Evolutionary conservation across 2,797 vertebrate genomes (phyloP), one percentile per base, ranked within the genome.

Genomic region (Sebastes baramenuke): DNA sequence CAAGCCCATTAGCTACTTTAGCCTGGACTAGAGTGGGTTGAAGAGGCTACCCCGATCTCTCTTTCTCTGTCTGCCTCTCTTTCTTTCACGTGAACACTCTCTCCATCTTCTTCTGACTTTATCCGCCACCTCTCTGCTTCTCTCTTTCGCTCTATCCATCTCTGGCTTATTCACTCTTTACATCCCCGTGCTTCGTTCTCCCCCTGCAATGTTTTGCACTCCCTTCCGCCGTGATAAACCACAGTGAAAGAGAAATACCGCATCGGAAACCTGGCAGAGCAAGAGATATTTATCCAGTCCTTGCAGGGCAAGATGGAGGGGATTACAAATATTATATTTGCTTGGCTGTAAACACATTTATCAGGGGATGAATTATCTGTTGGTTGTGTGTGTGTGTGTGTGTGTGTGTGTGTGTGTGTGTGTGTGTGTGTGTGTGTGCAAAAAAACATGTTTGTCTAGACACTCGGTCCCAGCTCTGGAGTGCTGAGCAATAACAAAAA

Each of bases 1-100:
- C 91, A 87, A 92, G 91, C 88, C 93, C 91, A 93, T 95, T 94
- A 95, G 94, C 90, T 92, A 85, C 94, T 94, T 93, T 83, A 86
- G 86, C 89, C 84, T 32, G 81, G 87, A 84, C 88, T 71, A 70
- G 86, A 93, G 92, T 85, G 87, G 83, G 80, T 60, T 88, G 80
- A 79, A 92, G 87, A 90, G 90, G 85, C 83, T 83, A 84, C 73
- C 86, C 91, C 84, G 70, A 83, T 92, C 85, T 86, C 80, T 90
- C 77, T 75, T 54, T 25, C 71, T 77, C 70, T 75, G 69, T 62
- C 68, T 89, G 81, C 49, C 79, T 91, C 71, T 77, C 46, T 54
- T 75, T 77, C 52, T 68, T 65, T 86, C 73, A 81, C 55, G 0
- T 66, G 42, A 22, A 27, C 78, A 24, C 76, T 70, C 84, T 64